Evolutionary conservation across 1,140 invertebrate genomes (phyloP), one percentile per base, ranked within the genome.

Genomic region (Drosophila sp.): DNA sequence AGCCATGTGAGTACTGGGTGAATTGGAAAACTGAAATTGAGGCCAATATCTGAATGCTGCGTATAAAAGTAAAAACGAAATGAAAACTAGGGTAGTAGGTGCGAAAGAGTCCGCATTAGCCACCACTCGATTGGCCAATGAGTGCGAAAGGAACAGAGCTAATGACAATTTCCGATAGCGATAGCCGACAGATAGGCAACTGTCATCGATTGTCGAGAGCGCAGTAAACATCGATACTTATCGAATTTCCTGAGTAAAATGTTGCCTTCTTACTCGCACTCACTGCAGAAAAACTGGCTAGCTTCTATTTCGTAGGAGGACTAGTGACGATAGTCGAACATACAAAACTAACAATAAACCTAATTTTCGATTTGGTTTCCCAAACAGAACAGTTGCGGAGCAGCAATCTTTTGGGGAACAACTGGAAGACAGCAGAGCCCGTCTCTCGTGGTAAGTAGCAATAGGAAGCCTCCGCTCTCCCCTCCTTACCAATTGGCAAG

Each of bases 391-490:
- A 67, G 65, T 30, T 65, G 78, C 75, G 44, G 44, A 50, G 75
- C 66, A 80, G 66, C 54, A 58, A 62, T 27, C 54, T 66, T 80
- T 89, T 89, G 80, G 81, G 67, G 72, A 79, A 75, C 80, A 78
- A 87, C 76, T 78, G 80, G 73, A 64, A 78, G 73, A 66, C 6
- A 40, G 60, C 40, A 64, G 8, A 27, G 23, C 23, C 32, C 32
- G 56, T 58, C 76, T 58, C 72, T 33, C 68, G 33, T 89, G 85
- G 84, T 73, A 84, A 80, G 80, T 89, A 80, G 57, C 62, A 60
- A 8, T 63, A 38, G 44, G 30, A 57, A 70, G 77, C 60, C 73
- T 73, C 70, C 63, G 44, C 44, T 23, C 7, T 50, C 7, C 44
- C 44, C 23, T 50, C 23, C 7, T 27, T 50, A 76, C 70, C 70